These are phyloP conservation scores for Watsonalla binaria DNA, from an alignment of 2,888 invertebrate genomes.

Conservation along the genomic window DNA sequence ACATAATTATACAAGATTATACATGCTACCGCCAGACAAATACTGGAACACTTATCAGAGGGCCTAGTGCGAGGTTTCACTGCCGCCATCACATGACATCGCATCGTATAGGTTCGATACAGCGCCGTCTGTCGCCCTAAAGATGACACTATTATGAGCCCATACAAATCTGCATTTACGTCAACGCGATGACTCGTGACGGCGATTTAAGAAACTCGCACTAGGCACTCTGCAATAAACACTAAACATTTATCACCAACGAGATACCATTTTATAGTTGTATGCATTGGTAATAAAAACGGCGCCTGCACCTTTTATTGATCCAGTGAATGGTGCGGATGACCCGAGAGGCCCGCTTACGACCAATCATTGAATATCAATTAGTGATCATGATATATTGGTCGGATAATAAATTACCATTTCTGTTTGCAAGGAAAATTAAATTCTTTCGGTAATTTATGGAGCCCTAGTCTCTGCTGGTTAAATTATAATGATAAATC, in stretches of 20 bases:
- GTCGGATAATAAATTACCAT: conserved; percentile 30
- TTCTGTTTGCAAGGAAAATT: conserved; percentile 26
- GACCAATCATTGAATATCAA: conserved; percentile 52
- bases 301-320: conserved; percentile 29
- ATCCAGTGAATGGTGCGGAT: conserved; percentile 21
- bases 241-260: conserved; percentile 26
- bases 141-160: too few relatives aligned
- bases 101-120: too few relatives aligned
- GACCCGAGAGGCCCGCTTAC: conserved; percentile 17
- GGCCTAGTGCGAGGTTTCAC: too few relatives aligned
- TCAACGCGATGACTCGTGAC: too few relatives aligned
- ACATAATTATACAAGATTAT: too few relatives aligned
- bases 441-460: conserved; percentile 3
- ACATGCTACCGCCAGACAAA: too few relatives aligned
- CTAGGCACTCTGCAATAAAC: conserved; percentile 11
- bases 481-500: not conserved
- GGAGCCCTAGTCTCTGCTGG: not conserved
- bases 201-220: not conserved
- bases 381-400: conserved; percentile 38
- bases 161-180: too few relatives aligned
- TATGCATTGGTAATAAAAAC: conserved; percentile 34
- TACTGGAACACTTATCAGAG: too few relatives aligned
- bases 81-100: too few relatives aligned
- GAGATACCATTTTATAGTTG: conserved; percentile 33
- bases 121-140: too few relatives aligned